A percentile compares a stretch with the other conserved stretches of the same genome.
Conservation (phyloP, 2,888 invertebrate genomes). For the Dilophus febrilis region DNA sequence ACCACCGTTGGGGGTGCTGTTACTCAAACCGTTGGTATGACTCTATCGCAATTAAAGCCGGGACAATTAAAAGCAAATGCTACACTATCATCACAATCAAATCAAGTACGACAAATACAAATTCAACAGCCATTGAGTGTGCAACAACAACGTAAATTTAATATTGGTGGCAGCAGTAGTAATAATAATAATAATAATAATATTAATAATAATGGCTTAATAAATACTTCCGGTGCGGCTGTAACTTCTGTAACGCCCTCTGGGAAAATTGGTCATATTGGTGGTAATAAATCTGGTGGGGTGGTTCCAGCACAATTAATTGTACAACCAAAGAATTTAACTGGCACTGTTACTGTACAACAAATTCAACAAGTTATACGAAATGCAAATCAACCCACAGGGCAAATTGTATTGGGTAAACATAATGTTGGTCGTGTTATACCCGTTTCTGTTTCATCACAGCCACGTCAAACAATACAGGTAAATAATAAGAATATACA, state of each 20-base stretch:
- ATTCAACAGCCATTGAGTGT: slow-evolving; percentile 34
- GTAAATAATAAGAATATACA: slow-evolving; percentile 15
- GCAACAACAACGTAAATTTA: slow-evolving; percentile 37
- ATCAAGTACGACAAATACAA: slow-evolving; percentile 47
- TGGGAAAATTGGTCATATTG: slow-evolving; percentile 17
- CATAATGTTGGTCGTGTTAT: slow-evolving; percentile 44
- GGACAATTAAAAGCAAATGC: slow-evolving; percentile 34
- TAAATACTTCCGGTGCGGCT: slow-evolving; percentile 23
- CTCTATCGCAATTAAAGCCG: slow-evolving; percentile 27
- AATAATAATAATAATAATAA: too few species aligned
- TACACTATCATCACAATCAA: slow-evolving; percentile 41
- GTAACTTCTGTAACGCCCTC: slow-evolving; percentile 10
- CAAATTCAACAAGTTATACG: slow-evolving; percentile 59
- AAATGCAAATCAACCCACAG: slow-evolving; percentile 36
- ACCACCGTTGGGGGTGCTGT: too few species aligned
- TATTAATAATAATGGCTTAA: slow-evolving; percentile 11
- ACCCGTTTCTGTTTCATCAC: slow-evolving; percentile 43
- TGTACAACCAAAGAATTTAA: slow-evolving; percentile 35
- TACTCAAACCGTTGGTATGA: slow-evolving; percentile 28
- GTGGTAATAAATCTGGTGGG: slow-evolving; percentile 17
- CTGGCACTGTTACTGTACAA: slow-evolving; percentile 50
- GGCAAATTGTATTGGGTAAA: slow-evolving; percentile 24
- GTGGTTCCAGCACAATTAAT: slow-evolving; percentile 50
- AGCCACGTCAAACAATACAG: slow-evolving; percentile 36
- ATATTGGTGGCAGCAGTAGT: too few species aligned